Evolutionary conservation across 2,797 vertebrate species (phyloP), one percentile per base, ranked within the genome.

Genomic region (Halcyon badia): DNA sequence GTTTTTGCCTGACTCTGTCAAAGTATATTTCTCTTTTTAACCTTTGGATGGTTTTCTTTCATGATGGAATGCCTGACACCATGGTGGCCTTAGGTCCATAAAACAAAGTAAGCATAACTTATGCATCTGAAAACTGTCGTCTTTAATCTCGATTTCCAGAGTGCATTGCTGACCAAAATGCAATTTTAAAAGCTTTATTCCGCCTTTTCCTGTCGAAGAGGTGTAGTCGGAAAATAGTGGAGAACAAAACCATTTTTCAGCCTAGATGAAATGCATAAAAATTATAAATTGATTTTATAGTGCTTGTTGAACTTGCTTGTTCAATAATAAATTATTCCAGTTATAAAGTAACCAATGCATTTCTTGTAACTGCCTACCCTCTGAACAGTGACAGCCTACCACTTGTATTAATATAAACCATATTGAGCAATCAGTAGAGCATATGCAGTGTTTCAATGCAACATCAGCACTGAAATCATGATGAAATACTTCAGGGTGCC

Each of bases 221-320:
- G 65, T 92, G 52, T 94, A 80, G 79, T 83, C 62, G 61, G 94
- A 97, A 96, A 97, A 93, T 51, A 94, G 73, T 58, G 37, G 82
- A 94, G 94, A 93, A 89, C 80, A 96, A 88, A 97, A 87, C 94
- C 64, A 92, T 97, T 97, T 97, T 95, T 94, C 92, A 96, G 87
- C 61, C 66, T 41, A 83, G 89, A 94, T 92, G 91, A 97, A 96
- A 89, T 92, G 78, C 95, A 94, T 87, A 96, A 92, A 96, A 97
- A 97, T 97, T 97, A 97, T 95, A 87, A 96, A 97, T 97, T 97
- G 97, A 97, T 97, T 98, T 96, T 96, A 87, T 90, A 95, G 93
- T 80, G 87, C 94, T 97, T 97, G 94, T 96, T 97, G 96, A 97
- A 97, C 97, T 94, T 83, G 65, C 94, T 96, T 90, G 94, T 94